phyloP scores from a whole-genome alignment of 2,888 invertebrate genomes.

The Amiota minor region DNA sequence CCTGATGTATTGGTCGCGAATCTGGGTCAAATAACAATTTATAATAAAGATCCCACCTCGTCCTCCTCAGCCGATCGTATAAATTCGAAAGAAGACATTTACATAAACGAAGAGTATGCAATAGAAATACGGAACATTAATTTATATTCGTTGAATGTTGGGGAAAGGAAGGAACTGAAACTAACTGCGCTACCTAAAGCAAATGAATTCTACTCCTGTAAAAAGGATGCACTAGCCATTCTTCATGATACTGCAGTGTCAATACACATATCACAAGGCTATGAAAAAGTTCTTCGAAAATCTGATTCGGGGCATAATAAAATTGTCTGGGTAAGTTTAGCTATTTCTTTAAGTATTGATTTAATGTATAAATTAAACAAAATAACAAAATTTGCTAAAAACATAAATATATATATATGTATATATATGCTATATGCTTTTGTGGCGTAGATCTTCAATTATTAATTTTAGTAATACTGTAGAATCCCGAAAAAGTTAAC shows the following conservation, averaged over 20 bases:
- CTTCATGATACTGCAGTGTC: conserved; percentile 90
- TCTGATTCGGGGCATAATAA: conserved; percentile 25
- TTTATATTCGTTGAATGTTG: conserved; percentile 84
- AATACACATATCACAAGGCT: conserved; percentile 73
- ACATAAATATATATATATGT: too few relatives aligned
- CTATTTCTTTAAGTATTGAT: not conserved
- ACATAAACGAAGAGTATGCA: conserved; percentile 74
- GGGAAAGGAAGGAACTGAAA: conserved; percentile 71
- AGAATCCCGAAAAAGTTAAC: too few relatives aligned
- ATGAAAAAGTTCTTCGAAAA: conserved; percentile 10
- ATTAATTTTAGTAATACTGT: too few relatives aligned
- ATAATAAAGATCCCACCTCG: conserved; percentile 67
- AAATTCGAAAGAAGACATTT: conserved; percentile 26
- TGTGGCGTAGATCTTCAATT: too few relatives aligned
- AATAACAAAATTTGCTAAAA: too few relatives aligned
- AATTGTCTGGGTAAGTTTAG: conserved; percentile 50
- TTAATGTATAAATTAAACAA: too few relatives aligned
- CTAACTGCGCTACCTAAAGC: conserved; percentile 74
- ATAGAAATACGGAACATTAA: conserved; percentile 91
- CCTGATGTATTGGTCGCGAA: conserved; percentile 91
- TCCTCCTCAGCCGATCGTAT: not conserved
- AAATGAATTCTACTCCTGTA: conserved; percentile 84
- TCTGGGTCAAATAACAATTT: conserved; percentile 87
- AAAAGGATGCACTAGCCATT: conserved; percentile 85
- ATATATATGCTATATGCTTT: too few relatives aligned